Evolutionary conservation across 1,140 invertebrate genomes (phyloP).

Genomic region (Macrobrachium nipponense): DNA sequence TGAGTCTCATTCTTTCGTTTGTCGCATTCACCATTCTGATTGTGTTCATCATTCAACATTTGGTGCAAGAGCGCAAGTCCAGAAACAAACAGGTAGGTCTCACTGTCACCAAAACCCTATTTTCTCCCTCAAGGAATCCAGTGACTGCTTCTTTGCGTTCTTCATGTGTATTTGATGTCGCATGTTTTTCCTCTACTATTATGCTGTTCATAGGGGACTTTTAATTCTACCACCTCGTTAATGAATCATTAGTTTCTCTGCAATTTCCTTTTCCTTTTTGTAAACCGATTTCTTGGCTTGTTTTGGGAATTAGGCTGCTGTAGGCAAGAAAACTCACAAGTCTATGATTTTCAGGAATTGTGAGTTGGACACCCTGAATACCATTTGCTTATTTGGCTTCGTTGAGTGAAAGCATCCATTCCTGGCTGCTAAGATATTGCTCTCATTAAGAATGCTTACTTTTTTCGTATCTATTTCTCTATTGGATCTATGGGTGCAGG

Average conservation of each 20-base stretch:
- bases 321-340: too few relatives aligned
- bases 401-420: too few relatives aligned
- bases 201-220: background rate
- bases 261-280: background rate
- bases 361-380: too few relatives aligned
- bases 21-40: constrained; percentile 37
- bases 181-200: background rate
- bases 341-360: too few relatives aligned
- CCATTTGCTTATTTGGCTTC: too few relatives aligned
- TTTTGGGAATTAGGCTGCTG: too few relatives aligned
- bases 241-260: background rate
- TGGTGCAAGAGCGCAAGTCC: constrained; percentile 52
- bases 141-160: background rate
- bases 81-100: constrained; percentile 48
- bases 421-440: too few relatives aligned
- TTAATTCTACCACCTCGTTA: background rate
- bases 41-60: constrained; percentile 40
- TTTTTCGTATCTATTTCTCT: too few relatives aligned
- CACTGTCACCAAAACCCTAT: too few relatives aligned
- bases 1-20: constrained; percentile 48
- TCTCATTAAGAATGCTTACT: too few relatives aligned
- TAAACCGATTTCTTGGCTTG: too few relatives aligned
- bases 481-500: too few relatives aligned
- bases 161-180: background rate
- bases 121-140: background rate